A percentile compares a stretch with the other conserved stretches of the same genome.
These are phyloP conservation scores for Diloba caeruleocephala DNA, from an alignment of 2,888 invertebrate genomes.

Conservation along the genomic window DNA sequence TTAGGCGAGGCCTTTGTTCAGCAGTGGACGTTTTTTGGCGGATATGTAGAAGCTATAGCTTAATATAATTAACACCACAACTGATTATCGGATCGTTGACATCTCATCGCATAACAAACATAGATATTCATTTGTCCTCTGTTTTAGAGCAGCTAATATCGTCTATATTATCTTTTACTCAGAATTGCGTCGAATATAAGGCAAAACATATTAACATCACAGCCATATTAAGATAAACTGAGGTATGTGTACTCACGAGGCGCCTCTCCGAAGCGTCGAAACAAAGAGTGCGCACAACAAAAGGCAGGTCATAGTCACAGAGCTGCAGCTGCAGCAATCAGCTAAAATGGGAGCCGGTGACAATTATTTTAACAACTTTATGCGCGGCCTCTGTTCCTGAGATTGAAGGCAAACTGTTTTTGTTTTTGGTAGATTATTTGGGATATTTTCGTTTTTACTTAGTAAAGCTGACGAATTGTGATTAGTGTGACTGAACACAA, in stretches of 20 bases:
- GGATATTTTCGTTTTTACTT: too few relatives aligned
- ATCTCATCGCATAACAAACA: not conserved
- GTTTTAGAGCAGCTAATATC: too few relatives aligned
- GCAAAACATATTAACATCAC: constrained; percentile 10
- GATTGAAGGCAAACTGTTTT: constrained; percentile 37
- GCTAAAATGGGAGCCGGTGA: constrained; percentile 65
- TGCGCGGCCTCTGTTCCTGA: constrained; percentile 43
- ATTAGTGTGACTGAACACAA: too few relatives aligned
- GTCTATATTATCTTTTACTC: too few relatives aligned
- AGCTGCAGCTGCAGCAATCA: constrained; percentile 66
- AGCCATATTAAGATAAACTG: constrained; percentile 36
- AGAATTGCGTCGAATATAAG: constrained; percentile 6
- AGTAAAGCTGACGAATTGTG: too few relatives aligned
- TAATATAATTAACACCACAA: too few relatives aligned
- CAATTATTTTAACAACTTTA: constrained; percentile 64
- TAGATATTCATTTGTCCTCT: too few relatives aligned
- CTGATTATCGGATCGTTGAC: too few relatives aligned
- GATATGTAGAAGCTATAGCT: too few relatives aligned
- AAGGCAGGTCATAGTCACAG: constrained; percentile 57
- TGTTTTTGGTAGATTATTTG: constrained; percentile 2
- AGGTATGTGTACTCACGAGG: constrained; percentile 49
- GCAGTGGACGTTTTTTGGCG: too few relatives aligned
- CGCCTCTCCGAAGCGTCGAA: constrained; percentile 50
- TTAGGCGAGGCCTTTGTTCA: too few relatives aligned
- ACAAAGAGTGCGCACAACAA: constrained; percentile 59